phyloP scores from a whole-genome alignment of 1,140 invertebrate genomes.

The Latrodectus geometricus region DNA sequence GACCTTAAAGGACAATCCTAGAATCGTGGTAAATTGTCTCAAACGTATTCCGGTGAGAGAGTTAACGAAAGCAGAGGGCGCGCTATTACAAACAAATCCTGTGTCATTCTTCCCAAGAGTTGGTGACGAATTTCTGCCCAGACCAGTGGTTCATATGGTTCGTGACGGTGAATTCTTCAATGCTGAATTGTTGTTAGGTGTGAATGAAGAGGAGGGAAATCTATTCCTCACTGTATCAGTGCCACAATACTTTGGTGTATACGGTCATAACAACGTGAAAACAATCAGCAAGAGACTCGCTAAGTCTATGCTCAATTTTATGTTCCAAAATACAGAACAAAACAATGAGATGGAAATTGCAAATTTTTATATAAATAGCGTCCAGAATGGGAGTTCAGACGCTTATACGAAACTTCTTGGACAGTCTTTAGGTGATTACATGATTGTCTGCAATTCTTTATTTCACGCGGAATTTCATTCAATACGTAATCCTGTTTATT shows the following conservation, averaged over 20 bases:
- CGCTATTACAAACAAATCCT: slow-evolving; percentile 3
- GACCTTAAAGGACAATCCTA: slow-evolving; percentile 18
- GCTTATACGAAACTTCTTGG: background rate
- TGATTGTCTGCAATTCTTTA: background rate
- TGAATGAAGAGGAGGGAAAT: slow-evolving; percentile 21
- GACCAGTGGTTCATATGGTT: background rate
- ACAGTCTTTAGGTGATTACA: slow-evolving; percentile 4
- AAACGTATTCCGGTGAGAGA: slow-evolving; percentile 1
- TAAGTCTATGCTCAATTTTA: background rate
- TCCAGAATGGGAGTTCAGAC: slow-evolving; percentile 12
- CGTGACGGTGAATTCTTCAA: slow-evolving; percentile 19
- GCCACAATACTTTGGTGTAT: slow-evolving; percentile 18
- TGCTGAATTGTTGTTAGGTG: slow-evolving; percentile 19
- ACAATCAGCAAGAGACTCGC: slow-evolving; percentile 26
- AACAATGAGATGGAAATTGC: slow-evolving; percentile 23
- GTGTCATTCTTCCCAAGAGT: slow-evolving; percentile 25
- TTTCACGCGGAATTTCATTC: slow-evolving; percentile 25
- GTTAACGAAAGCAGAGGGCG: slow-evolving; percentile 1
- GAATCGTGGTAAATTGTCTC: slow-evolving; percentile 14
- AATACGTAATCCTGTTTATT: slow-evolving; percentile 34
- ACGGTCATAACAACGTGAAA: slow-evolving; percentile 8
- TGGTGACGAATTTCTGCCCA: slow-evolving; percentile 29
- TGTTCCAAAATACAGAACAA: slow-evolving; percentile 15
- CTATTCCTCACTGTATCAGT: slow-evolving; percentile 16
- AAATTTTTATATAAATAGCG: slow-evolving; percentile 3